phyloP scores from a whole-genome alignment of 2,888 invertebrate species.

The Hydraecia micacea region DNA sequence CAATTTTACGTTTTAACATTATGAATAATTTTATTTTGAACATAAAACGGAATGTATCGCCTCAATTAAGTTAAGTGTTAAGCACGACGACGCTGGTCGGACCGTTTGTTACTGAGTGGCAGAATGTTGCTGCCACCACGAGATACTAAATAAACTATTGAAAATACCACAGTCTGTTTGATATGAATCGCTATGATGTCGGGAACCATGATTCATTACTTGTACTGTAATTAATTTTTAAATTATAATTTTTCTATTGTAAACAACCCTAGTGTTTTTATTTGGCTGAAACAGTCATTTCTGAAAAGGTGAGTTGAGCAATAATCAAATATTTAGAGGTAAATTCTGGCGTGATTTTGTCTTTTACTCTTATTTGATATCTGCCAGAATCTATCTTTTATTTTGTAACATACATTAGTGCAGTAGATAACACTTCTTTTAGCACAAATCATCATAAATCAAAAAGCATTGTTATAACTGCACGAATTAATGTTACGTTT shows the following conservation, averaged over 20 bases:
- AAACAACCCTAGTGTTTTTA: constrained; percentile 78
- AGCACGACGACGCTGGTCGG: constrained; percentile 71
- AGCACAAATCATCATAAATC: background rate
- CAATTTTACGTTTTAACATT: constrained; percentile 71
- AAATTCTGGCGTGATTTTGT: constrained; percentile 14
- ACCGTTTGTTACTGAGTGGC: constrained; percentile 55
- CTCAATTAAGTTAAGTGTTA: constrained; percentile 74
- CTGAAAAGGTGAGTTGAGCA: constrained; percentile 70
- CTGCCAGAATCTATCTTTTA: constrained; percentile 18
- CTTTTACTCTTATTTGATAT: background rate
- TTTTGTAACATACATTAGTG: constrained; percentile 20
- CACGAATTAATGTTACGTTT: constrained; percentile 2
- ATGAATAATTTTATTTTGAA: constrained; percentile 73
- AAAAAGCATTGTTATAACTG: constrained; percentile 1
- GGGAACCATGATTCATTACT: constrained; percentile 77
- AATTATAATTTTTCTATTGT: constrained; percentile 90
- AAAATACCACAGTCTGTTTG: constrained; percentile 61
- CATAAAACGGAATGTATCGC: constrained; percentile 73
- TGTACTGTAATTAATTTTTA: constrained; percentile 90
- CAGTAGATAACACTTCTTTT: background rate
- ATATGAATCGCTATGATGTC: constrained; percentile 67
- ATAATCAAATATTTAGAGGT: constrained; percentile 9
- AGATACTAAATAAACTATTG: constrained; percentile 63
- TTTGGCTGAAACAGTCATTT: constrained; percentile 58
- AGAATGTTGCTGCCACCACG: constrained; percentile 38